Percentiles rank a stretch among this genome's conserved stretches.
Evolutionary conservation across 2,113 vertebrate genomes (phyloP).

Genomic region (Eptesicus fuscus): DNA sequence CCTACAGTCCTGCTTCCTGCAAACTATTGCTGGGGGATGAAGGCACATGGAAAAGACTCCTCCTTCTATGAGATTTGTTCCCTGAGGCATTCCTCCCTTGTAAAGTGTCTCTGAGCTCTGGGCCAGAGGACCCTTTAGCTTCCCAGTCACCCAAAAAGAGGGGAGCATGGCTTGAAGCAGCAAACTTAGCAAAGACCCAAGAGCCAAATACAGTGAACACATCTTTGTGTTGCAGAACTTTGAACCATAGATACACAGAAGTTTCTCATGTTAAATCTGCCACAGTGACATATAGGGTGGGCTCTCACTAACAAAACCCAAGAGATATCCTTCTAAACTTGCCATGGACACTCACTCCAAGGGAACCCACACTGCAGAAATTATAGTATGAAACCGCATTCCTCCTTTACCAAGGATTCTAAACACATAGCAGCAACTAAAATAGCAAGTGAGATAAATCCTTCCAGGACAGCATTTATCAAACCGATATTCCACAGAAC

Average conservation of each 20-base stretch:
- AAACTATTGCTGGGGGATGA: background rate
- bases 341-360: background rate
- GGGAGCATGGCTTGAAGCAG: background rate
- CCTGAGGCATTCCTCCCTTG: background rate
- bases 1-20: background rate
- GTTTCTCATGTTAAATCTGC: background rate
- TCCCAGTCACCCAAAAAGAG: background rate
- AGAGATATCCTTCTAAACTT: background rate
- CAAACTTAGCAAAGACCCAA: background rate
- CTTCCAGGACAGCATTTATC: slow-evolving; percentile 7
- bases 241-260: background rate
- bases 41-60: background rate
- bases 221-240: background rate
- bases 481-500: background rate
- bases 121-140: background rate
- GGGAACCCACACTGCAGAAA: background rate
- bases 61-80: background rate
- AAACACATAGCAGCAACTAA: background rate
- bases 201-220: background rate
- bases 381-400: background rate
- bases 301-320: background rate
- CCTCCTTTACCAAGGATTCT: background rate
- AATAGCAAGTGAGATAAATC: slow-evolving; percentile 2
- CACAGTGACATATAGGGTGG: background rate
- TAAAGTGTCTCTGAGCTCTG: background rate